Base-by-base conservation (phyloP, 2,888 invertebrate species). In the Eupithecia vulgata region DNA sequence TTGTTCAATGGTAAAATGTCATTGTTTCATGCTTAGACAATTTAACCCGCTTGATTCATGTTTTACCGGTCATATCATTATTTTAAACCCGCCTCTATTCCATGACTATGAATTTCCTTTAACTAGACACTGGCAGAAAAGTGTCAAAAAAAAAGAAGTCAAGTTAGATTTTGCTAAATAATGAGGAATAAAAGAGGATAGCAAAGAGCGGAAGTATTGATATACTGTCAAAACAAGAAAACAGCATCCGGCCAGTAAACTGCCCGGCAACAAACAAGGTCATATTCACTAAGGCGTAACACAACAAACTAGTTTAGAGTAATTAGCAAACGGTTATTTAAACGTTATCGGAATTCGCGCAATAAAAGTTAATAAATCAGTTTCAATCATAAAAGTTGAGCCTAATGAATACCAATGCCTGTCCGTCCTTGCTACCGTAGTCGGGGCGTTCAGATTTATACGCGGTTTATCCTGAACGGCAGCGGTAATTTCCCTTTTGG, bases 271-370 rank as follows among this genome's bases (percentile, higher is more conserved):
- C 42, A 17, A 48, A 52, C 77, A 79, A 77, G 77, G 77, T 74
- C 70, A 77, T 72, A 65, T 7, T n/a, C 37, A 64, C 40, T n/a
- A 76, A 77, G 75, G 77, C 72, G 72, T 59, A 71, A 67, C 67
- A 61, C 59, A 72, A 73, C 65, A 15, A 76, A 74, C 77, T 70
- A 75, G 70, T 76, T 76, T 73, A n/a, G 45, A 76, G 74, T 72
- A 74, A 76, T 73, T 64, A 69, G 74, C 67, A 65, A 65, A 37
- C 40, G 40, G 40, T 42, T 35, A 1, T 65, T 8, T 25, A 40
- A 64, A 64, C 12, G 21, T 64, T 37, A 35, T 64, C 62, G 37
- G 37, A 40, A 42, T 40, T 40, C 21, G 21, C 35, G 65, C 40
- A 65, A 65, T 65, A 65, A 65, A 40, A 40, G 25, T 7, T 25